Evolutionary conservation across 2,888 invertebrate genomes (phyloP).

Genomic region (Brachynemurus nebulosus): DNA sequence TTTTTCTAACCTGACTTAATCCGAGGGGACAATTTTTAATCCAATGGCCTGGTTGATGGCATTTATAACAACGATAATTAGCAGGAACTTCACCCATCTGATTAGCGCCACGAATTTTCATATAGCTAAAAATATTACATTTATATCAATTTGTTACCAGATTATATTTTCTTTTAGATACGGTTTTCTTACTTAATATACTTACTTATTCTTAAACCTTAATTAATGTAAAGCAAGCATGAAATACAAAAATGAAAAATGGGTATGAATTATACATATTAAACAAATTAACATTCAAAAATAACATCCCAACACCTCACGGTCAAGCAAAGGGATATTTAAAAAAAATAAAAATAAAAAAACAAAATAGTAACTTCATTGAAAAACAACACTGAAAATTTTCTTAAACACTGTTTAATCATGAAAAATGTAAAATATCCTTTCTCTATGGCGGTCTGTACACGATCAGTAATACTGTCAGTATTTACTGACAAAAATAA

Average conservation of each 20-base stretch:
- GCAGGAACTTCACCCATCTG: slow-evolving; percentile 81
- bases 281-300: too few species aligned
- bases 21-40: slow-evolving; percentile 86
- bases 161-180: not conserved
- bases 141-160: not conserved
- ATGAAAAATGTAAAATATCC: too few species aligned
- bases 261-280: too few species aligned
- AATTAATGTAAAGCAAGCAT: slow-evolving; percentile 12
- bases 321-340: too few species aligned
- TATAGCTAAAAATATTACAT: slow-evolving; percentile 46
- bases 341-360: too few species aligned
- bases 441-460: too few species aligned
- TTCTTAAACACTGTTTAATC: too few species aligned
- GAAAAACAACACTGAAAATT: too few species aligned
- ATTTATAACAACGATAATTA: slow-evolving; percentile 90
- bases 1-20: slow-evolving; percentile 34
- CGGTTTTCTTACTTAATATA: slow-evolving; percentile 11
- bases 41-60: slow-evolving; percentile 93
- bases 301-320: too few species aligned
- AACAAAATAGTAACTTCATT: too few species aligned
- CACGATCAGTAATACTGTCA: too few species aligned
- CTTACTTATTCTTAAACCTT: slow-evolving; percentile 24
- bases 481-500: too few species aligned
- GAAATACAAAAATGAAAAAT: slow-evolving; percentile 8
- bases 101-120: slow-evolving; percentile 74